Conservation (phyloP, 2,113 vertebrate species). For the Pedetes capensis region DNA sequence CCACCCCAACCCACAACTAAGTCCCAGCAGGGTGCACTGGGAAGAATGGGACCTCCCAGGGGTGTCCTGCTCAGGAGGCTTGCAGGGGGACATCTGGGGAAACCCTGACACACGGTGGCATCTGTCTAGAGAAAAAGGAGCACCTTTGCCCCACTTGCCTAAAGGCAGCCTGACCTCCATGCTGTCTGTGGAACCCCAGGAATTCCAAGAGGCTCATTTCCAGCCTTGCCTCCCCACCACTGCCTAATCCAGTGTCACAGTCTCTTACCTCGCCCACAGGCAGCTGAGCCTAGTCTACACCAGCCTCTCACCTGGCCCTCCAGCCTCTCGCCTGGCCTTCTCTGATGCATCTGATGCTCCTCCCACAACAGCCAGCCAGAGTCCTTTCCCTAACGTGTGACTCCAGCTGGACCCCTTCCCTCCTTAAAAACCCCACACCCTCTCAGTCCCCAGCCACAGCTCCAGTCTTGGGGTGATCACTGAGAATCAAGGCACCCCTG, state of each 20-base stretch:
- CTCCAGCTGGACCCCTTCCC: background rate
- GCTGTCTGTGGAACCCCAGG: background rate
- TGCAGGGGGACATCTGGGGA: too few relatives aligned
- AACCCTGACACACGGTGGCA: too few relatives aligned
- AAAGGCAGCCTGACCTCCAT: background rate
- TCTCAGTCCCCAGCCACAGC: too few relatives aligned
- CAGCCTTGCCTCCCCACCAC: background rate
- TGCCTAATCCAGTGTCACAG: accelerated
- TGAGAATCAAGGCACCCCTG: background rate
- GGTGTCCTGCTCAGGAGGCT: background rate
- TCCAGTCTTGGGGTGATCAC: background rate
- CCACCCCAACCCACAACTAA: background rate
- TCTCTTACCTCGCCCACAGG: background rate
- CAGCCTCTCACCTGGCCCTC: background rate
- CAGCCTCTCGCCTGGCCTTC: background rate
- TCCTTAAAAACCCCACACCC: background rate
- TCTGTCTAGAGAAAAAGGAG: background rate
- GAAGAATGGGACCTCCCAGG: background rate
- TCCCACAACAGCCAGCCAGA: background rate
- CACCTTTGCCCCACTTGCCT: background rate
- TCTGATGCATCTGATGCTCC: too few relatives aligned
- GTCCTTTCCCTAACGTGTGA: background rate
- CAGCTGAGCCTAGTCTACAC: background rate
- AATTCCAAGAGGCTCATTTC: background rate
- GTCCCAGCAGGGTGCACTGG: too few relatives aligned